These are phyloP conservation scores for Cryptoblepharus egeriae DNA, from an alignment of 2,797 vertebrate genomes.

Conservation along the genomic window DNA sequence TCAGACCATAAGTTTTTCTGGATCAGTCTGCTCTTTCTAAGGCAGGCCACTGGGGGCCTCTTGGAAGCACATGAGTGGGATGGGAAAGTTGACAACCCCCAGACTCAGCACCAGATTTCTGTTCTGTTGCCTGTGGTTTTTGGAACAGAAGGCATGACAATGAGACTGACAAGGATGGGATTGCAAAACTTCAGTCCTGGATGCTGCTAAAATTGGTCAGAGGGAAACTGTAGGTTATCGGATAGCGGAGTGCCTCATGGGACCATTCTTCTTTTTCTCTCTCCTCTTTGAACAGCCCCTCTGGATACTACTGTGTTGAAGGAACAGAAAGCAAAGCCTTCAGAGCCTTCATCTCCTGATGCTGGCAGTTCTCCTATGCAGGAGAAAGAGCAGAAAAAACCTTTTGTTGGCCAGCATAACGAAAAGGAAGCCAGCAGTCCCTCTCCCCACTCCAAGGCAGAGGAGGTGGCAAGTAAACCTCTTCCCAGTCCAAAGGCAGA, in stretches of 20 bases:
- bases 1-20: too few species aligned
- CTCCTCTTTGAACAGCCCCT: fast-evolving
- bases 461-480: neutral
- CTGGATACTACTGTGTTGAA: conserved; percentile 41
- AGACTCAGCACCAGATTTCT: neutral
- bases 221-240: too few species aligned
- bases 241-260: neutral
- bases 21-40: neutral
- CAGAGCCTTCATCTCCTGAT: conserved; percentile 1
- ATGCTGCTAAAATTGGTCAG: neutral
- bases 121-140: too few species aligned
- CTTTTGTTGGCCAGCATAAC: neutral
- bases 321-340: conserved; percentile 23
- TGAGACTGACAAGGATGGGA: too few species aligned
- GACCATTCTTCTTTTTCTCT: neutral
- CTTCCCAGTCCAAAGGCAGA: neutral
- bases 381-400: conserved; percentile 47
- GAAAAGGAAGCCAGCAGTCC: conserved; percentile 15
- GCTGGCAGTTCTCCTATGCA: neutral
- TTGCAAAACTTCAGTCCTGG: fast-evolving
- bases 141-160: neutral
- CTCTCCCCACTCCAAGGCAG: neutral
- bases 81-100: too few species aligned
- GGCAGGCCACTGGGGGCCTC: neutral
- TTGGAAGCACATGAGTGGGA: neutral